Evolutionary conservation across 2,113 vertebrate species (phyloP), one percentile per base, ranked within the genome.

Genomic region (Triplophysa dalaica): DNA sequence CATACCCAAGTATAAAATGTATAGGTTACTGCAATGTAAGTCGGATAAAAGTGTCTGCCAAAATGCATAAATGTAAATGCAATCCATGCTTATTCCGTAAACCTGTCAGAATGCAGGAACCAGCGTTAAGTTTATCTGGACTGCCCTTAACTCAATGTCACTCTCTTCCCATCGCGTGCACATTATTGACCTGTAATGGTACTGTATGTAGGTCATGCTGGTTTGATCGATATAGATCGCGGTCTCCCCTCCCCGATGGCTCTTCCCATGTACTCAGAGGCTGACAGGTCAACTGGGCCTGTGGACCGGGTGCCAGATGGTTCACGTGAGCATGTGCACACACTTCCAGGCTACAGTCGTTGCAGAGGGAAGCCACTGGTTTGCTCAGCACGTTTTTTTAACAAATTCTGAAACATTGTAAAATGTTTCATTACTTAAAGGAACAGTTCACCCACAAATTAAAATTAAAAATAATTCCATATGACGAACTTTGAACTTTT

Each of bases 141-240:
- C 48, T 73, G 78, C 73, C 48, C 72, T 79, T 80, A 73, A 69
- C 60, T 80, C 69, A 80, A 64, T 64, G 65, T 81, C 80, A 70
- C 80, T 75, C 63, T 24, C 77, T 81, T 52, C 29, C 19, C 12
- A 70, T 62, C n/a, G 24, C 29, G 52, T n/a, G 41, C 11, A 63
- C 33, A 54, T 19, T 77, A 45, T 68, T 50, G 64, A 79, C 14
- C 67, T 43, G 50, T 63, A 56, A 79, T 79, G 60, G 69, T 52
- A 19, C 13, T 79, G 67, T 58, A 79, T 70, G 70, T 73, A 72
- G 58, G 69, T 63, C 80, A 62, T 8, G 52, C 66, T 16, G 24
- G 52, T n/a, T 16, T 60, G 22, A 81, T 81, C 80, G 63, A 75
- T 81, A 75, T 17, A 79, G 52, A 70, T 67, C 13, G 5, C 61